Conservation (phyloP, 1,140 invertebrate genomes). For the Lasaia peninsularis region DNA sequence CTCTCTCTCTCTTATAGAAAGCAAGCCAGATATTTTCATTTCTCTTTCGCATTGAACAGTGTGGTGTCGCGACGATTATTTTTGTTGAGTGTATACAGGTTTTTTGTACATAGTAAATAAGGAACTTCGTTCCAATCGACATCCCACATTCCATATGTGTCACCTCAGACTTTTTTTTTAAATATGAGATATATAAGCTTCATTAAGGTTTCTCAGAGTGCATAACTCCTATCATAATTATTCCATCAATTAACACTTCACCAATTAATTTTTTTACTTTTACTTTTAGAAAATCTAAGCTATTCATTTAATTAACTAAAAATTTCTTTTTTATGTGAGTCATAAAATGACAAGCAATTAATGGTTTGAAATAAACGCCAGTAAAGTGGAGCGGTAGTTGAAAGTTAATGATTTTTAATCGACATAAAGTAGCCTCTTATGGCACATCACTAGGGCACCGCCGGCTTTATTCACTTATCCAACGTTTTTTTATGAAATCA, state of each 20-base stretch:
- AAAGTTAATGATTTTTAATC: constrained; percentile 63
- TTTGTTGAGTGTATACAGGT: no score
- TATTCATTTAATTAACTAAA: neutral
- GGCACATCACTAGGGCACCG: constrained; percentile 41
- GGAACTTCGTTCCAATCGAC: no score
- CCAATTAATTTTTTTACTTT: neutral
- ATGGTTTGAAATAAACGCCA: constrained; percentile 12
- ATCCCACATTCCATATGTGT: no score
- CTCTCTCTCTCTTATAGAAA: no score
- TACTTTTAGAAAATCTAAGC: neutral
- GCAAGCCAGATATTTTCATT: no score
- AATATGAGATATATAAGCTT: no score
- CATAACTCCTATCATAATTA: neutral
- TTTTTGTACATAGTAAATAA: no score
- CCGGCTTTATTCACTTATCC: constrained; percentile 12
- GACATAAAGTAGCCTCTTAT: constrained; percentile 35
- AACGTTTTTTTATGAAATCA: constrained; percentile 1
- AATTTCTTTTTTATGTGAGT: constrained; percentile 4
- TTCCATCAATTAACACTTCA: neutral
- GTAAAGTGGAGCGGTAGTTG: constrained; percentile 31
- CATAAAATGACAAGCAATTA: constrained; percentile 12
- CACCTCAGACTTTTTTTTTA: no score
- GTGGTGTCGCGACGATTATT: no score
- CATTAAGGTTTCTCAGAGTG: no score
- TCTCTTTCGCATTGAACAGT: no score